phyloP scores from a whole-genome alignment of 2,797 vertebrate species.

The Phataginus tricuspis region DNA sequence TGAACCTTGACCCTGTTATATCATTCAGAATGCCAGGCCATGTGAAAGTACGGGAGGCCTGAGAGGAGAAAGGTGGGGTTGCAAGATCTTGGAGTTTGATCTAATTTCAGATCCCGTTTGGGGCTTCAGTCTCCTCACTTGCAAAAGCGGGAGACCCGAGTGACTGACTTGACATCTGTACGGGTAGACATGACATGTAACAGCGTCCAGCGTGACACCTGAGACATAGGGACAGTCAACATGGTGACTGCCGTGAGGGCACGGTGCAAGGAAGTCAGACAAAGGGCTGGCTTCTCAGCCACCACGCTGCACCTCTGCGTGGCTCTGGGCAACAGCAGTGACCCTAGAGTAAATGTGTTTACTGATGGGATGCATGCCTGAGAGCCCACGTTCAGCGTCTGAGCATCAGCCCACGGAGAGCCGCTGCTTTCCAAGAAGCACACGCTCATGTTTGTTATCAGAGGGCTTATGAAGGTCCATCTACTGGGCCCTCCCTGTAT shows the following conservation, averaged over 20 bases:
- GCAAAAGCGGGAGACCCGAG: neutral
- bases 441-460: accelerated
- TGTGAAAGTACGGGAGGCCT: accelerated
- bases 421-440: neutral
- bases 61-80: neutral
- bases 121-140: neutral
- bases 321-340: neutral
- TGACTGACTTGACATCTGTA: accelerated
- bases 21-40: neutral
- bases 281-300: accelerated
- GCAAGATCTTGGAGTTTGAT: accelerated
- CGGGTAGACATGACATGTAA: accelerated
- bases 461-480: neutral
- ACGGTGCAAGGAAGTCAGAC: neutral
- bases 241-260: neutral
- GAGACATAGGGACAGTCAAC: accelerated
- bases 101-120: neutral
- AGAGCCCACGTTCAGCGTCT: neutral
- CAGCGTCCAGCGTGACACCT: accelerated
- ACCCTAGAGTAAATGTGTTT: neutral
- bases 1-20: neutral
- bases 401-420: neutral
- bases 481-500: neutral
- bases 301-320: accelerated
- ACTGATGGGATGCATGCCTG: neutral